Percentiles rank a stretch among this genome's conserved stretches.
phyloP scores from a whole-genome alignment of 2,797 vertebrate species.

The Intellagama lesueurii region DNA sequence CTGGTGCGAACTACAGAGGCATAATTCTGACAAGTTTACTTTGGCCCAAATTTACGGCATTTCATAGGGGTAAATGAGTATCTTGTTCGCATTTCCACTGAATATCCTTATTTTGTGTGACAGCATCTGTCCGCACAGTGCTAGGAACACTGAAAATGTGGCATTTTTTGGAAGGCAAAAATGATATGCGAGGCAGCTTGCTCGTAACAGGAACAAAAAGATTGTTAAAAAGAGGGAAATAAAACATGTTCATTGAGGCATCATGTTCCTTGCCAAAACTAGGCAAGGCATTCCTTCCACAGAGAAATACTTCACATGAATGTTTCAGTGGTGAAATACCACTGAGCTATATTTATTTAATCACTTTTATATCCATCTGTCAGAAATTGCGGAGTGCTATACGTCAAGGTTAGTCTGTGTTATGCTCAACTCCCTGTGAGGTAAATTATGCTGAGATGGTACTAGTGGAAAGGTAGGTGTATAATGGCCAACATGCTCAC shows the following conservation, averaged over 20 bases:
- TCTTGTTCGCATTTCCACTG: conserved; percentile 53
- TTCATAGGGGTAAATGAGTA: conserved; percentile 61
- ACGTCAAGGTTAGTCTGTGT: background rate
- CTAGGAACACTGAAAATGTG: conserved; percentile 19
- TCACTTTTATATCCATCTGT: background rate
- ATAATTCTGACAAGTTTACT: conserved; percentile 71
- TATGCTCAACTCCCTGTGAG: background rate
- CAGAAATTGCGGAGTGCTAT: conserved; percentile 8
- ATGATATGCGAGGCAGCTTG: conserved; percentile 27
- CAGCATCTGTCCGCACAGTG: conserved; percentile 12
- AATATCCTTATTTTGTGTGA: conserved; percentile 56
- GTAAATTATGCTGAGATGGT: background rate
- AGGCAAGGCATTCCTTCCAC: conserved; percentile 13
- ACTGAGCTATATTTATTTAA: background rate
- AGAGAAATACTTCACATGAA: conserved; percentile 9
- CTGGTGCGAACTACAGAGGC: conserved; percentile 70
- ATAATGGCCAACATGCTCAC: background rate
- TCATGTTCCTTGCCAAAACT: conserved; percentile 10
- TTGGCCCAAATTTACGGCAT: conserved; percentile 68
- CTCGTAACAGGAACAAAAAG: background rate
- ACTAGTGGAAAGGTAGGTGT: background rate
- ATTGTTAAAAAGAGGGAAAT: conserved; percentile 40
- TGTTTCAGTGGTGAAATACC: conserved; percentile 19
- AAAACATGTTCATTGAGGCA: background rate
- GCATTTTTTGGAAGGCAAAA: conserved; percentile 27